Evolutionary conservation across 2,113 vertebrate species (phyloP).

Genomic region (Galbula dea): DNA sequence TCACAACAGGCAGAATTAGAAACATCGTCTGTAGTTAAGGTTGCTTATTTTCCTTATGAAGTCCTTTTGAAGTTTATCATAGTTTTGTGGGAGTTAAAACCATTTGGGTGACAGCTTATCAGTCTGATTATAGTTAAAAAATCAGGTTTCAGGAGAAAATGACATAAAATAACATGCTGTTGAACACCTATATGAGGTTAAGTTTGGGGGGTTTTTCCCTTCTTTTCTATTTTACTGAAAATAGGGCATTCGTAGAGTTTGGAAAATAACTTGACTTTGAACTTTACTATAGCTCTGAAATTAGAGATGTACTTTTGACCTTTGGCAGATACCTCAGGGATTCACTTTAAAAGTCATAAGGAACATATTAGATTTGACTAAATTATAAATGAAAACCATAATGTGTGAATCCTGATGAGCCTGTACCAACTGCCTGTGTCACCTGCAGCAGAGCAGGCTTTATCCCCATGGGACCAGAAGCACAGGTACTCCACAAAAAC

Average conservation of each 20-base stretch:
- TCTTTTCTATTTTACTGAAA: background rate
- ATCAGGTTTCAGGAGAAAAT: background rate
- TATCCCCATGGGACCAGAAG: background rate
- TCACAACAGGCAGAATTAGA: conserved; percentile 14
- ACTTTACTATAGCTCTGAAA: background rate
- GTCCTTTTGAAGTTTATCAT: background rate
- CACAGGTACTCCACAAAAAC: background rate
- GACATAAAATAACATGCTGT: background rate
- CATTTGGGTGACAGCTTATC: background rate
- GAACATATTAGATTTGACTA: background rate
- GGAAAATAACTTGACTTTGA: background rate
- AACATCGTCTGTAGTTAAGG: background rate
- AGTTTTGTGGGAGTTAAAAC: conserved; percentile 1
- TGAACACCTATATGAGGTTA: background rate
- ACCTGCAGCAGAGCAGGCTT: background rate
- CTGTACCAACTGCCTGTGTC: background rate
- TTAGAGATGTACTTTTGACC: background rate
- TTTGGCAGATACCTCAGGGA: background rate
- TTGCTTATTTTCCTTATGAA: conserved; percentile 2
- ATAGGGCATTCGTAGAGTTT: background rate
- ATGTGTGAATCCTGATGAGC: background rate
- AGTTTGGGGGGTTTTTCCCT: background rate
- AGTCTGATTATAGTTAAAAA: background rate
- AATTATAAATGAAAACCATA: background rate
- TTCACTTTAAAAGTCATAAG: background rate